Conservation (phyloP, 2,113 vertebrate species). For the Phalacrocorax pelagicus region DNA sequence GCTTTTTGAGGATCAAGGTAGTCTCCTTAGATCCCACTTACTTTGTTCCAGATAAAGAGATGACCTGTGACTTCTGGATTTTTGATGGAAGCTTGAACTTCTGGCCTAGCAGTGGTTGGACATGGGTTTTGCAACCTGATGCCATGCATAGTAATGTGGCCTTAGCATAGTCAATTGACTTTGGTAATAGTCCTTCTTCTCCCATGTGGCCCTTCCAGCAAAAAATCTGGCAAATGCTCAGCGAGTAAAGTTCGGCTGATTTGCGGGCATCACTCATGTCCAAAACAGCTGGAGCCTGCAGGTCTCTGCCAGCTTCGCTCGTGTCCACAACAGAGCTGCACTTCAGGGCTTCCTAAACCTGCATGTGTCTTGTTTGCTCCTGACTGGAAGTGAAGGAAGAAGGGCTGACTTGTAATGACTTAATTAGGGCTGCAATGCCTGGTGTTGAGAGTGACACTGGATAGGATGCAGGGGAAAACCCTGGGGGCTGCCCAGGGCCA, state of each 20-base stretch:
- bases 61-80: background rate
- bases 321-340: background rate
- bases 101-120: background rate
- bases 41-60: background rate
- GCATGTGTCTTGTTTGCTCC: background rate
- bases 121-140: background rate
- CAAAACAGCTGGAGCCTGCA: slow-evolving; percentile 1
- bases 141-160: background rate
- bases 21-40: background rate
- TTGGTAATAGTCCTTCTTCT: background rate
- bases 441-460: slow-evolving; percentile 9
- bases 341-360: background rate
- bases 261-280: background rate
- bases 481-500: background rate
- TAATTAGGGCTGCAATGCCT: background rate
- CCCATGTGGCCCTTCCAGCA: background rate
- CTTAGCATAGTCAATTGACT: background rate
- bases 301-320: background rate
- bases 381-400: background rate
- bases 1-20: background rate
- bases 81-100: background rate
- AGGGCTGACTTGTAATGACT: slow-evolving; percentile 39
- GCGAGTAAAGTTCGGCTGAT: background rate
- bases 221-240: background rate
- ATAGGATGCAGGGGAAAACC: background rate